phyloP scores from a whole-genome alignment of 2,888 invertebrate genomes.

The Ormyrus rosae region DNA sequence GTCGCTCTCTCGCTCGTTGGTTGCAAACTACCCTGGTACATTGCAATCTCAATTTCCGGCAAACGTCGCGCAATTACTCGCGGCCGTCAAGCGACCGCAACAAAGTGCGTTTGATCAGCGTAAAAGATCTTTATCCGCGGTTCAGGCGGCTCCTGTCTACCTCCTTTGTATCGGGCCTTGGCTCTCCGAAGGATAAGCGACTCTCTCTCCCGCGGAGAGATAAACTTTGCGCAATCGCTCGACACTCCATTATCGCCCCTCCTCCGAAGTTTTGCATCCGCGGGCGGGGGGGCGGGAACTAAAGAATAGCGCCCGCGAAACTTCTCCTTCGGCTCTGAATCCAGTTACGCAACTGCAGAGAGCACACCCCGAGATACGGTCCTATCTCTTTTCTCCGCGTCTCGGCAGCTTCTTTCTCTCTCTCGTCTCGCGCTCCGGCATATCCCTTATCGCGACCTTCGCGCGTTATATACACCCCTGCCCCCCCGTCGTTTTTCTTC shows the following conservation, averaged over 20 bases:
- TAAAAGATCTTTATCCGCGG: conserved; percentile 23
- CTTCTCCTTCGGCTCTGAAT: no score
- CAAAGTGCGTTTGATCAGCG: conserved; percentile 19
- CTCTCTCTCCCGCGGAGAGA: background rate
- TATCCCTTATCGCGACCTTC: conserved; percentile 1
- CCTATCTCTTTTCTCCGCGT: background rate
- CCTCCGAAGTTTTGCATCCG: background rate
- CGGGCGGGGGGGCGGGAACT: no score
- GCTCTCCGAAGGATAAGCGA: background rate
- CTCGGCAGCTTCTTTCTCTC: background rate
- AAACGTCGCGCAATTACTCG: conserved; percentile 4
- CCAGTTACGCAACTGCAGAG: no score
- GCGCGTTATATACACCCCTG: background rate
- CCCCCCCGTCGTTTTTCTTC: background rate
- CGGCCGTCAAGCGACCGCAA: background rate
- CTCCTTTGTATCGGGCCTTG: background rate
- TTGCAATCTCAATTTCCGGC: background rate
- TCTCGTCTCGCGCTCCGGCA: background rate
- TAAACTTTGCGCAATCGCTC: conserved; percentile 28
- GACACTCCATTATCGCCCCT: conserved; percentile 12
- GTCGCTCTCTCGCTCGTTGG: no score
- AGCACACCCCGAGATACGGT: background rate
- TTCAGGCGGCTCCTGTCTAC: background rate
- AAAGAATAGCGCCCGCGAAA: no score
- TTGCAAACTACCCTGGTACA: no score